Conservation (phyloP, 2,888 invertebrate genomes). For the Melangyna quadrimaculata region DNA sequence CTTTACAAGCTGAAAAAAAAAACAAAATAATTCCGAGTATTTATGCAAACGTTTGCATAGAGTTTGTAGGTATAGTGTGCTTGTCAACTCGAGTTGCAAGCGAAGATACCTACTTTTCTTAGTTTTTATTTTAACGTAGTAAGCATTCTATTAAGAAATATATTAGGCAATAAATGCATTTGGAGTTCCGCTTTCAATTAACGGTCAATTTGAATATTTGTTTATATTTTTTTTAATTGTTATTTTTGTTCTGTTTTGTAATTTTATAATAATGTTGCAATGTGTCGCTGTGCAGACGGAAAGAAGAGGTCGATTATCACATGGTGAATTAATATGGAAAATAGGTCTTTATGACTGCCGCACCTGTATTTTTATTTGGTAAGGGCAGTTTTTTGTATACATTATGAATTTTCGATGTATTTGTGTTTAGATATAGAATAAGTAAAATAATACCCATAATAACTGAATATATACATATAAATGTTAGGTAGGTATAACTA, state of each 20-base stretch:
- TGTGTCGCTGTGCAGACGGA: conserved; percentile 42
- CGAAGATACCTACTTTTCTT: conserved; percentile 21
- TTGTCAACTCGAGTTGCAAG: conserved; percentile 52
- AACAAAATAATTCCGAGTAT: conserved; percentile 32
- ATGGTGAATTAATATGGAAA: conserved; percentile 43
- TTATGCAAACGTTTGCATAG: conserved; percentile 57
- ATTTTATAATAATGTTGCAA: conserved; percentile 13
- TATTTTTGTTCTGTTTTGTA: not conserved
- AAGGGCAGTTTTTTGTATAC: conserved; percentile 10
- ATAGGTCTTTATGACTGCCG: conserved; percentile 57
- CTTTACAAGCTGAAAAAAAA: conserved; percentile 24
- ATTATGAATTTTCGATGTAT: not conserved
- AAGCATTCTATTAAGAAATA: conserved; percentile 39
- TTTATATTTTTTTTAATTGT: conserved; percentile 9
- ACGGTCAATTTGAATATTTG: conserved; percentile 55
- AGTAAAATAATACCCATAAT: no score
- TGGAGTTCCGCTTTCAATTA: conserved; percentile 70
- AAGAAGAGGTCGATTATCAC: conserved; percentile 50
- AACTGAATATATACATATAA: not conserved
- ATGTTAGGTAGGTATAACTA: conserved; percentile 21
- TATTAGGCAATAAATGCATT: conserved; percentile 67
- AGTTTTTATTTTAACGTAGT: conserved; percentile 16
- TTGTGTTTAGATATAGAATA: not conserved
- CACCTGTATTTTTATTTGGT: conserved; percentile 15
- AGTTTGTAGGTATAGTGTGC: not conserved